Percentiles rank a stretch among this genome's conserved stretches.
Evolutionary conservation across 2,113 vertebrate genomes (phyloP).

Genomic region (Podocnemis expansa): DNA sequence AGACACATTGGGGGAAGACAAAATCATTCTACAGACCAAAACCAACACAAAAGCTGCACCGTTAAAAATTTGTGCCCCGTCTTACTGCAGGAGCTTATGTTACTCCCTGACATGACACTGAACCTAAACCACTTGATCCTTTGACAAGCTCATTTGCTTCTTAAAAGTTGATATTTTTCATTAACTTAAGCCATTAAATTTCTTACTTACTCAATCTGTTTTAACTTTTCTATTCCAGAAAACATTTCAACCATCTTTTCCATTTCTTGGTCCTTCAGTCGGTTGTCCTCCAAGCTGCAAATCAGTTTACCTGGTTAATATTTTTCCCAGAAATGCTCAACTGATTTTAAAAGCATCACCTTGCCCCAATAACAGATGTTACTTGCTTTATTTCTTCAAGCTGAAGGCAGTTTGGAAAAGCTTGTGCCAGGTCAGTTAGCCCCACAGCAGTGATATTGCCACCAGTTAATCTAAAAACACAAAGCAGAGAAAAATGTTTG

Average conservation of each 20-base stretch:
- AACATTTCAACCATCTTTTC: constrained; percentile 69
- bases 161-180: neutral
- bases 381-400: constrained; percentile 89
- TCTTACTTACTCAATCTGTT: constrained; percentile 81
- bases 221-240: constrained; percentile 74
- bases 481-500: neutral
- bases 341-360: neutral
- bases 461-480: constrained; percentile 78
- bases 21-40: neutral
- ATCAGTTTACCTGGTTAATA: neutral
- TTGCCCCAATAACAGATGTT: neutral
- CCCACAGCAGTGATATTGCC: constrained; percentile 81
- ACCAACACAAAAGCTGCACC: neutral
- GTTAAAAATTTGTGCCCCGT: neutral
- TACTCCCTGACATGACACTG: neutral
- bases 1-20: neutral
- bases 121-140: neutral
- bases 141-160: neutral
- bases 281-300: constrained; percentile 86
- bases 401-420: constrained; percentile 77
- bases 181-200: neutral
- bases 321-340: fast-evolving
- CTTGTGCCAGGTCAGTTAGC: constrained; percentile 75
- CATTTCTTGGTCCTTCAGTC: constrained; percentile 77
- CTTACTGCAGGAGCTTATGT: neutral